Percentiles rank a stretch among this genome's conserved stretches.
Conservation (phyloP, 2,113 vertebrate genomes). For the Columba livia region DNA sequence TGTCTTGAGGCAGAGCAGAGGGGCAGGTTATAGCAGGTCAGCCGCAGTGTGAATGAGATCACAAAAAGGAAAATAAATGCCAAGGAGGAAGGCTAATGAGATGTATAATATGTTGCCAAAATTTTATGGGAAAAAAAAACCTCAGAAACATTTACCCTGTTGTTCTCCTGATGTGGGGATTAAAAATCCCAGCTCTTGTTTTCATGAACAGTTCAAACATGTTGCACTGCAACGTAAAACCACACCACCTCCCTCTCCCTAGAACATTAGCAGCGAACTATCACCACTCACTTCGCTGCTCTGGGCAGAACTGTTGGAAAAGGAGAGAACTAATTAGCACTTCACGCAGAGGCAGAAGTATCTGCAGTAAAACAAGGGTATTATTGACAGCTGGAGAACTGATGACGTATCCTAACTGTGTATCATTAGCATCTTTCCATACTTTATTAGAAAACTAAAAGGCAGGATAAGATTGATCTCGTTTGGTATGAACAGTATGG, state of each 20-base stretch:
- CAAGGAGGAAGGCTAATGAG: neutral
- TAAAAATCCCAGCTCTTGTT: neutral
- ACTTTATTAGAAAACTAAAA: constrained; percentile 37
- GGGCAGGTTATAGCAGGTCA: neutral
- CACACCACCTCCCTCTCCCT: neutral
- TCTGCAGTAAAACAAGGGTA: constrained; percentile 1
- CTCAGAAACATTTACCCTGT: neutral
- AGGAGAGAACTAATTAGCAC: neutral
- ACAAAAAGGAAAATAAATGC: neutral
- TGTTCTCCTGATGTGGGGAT: neutral
- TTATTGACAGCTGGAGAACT: constrained; percentile 38
- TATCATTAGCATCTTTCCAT: constrained; percentile 26
- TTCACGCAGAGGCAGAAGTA: constrained; percentile 27
- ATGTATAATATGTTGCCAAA: neutral
- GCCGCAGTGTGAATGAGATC: neutral
- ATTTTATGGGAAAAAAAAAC: fast-evolving
- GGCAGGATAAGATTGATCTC: neutral
- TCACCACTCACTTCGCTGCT: neutral
- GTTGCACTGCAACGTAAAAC: neutral
- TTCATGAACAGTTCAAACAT: neutral
- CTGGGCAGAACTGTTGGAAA: neutral
- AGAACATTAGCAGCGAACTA: neutral
- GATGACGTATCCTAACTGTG: neutral
- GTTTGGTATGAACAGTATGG: neutral
- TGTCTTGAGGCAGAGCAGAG: neutral